A percentile compares a stretch with the other conserved stretches of the same genome.
Conservation (phyloP, 2,113 vertebrate genomes). For the Raja brachyura region DNA sequence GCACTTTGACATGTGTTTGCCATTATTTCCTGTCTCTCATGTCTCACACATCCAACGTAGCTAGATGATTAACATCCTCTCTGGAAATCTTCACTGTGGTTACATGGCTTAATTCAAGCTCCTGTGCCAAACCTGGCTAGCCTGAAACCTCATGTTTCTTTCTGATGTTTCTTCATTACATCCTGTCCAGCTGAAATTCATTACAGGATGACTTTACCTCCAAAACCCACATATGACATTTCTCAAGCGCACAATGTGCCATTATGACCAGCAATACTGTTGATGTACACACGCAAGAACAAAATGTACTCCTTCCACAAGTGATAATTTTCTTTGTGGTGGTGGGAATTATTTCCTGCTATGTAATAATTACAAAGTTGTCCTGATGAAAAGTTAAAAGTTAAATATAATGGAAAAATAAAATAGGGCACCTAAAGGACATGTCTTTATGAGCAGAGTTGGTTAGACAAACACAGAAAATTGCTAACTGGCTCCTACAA, state of each 20-base stretch:
- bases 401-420: conserved; percentile 23
- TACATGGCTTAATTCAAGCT: conserved; percentile 49
- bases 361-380: neutral
- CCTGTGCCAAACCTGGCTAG: conserved; percentile 58
- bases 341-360: conserved; percentile 32
- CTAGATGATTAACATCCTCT: conserved; percentile 54
- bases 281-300: neutral
- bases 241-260: conserved; percentile 40
- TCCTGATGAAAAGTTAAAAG: conserved; percentile 18
- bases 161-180: conserved; percentile 49
- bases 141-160: conserved; percentile 51
- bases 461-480: neutral
- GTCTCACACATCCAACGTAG: conserved; percentile 57
- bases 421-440: conserved; percentile 22
- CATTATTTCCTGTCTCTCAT: conserved; percentile 56
- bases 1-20: conserved; percentile 66
- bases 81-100: conserved; percentile 44
- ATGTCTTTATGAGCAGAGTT: conserved; percentile 3
- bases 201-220: conserved; percentile 53
- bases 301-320: conserved; percentile 27
- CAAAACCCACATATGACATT: conserved; percentile 49
- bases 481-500: conserved; percentile 9
- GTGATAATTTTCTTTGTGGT: conserved; percentile 33
- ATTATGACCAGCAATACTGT: conserved; percentile 32
- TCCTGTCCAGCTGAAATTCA: conserved; percentile 65